Conservation (phyloP, 2,113 vertebrate genomes). For the Corapipo altera region DNA sequence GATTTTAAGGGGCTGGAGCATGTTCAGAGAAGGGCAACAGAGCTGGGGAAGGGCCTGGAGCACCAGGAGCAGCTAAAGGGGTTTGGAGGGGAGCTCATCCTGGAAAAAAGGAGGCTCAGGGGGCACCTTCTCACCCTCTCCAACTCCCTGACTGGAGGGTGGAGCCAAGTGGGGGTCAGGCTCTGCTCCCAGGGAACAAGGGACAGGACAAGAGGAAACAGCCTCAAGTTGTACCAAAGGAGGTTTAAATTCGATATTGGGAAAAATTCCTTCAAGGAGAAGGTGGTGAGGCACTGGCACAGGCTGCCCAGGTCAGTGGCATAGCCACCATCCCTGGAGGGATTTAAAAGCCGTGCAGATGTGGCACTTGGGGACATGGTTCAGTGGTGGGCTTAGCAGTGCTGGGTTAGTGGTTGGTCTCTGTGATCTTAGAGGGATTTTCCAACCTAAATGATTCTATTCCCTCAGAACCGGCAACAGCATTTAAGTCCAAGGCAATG, state of each 20-base stretch:
- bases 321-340: neutral
- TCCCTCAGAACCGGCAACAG: neutral
- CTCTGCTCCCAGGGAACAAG: neutral
- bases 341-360: neutral
- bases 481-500: neutral
- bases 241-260: neutral
- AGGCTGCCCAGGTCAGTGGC: neutral
- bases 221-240: too few species aligned
- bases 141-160: neutral
- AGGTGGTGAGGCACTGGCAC: too few species aligned
- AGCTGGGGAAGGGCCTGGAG: neutral
- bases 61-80: rapidly evolving
- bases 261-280: neutral
- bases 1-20: rapidly evolving
- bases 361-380: neutral
- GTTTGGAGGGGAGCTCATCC: neutral
- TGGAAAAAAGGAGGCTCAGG: neutral
- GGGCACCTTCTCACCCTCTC: neutral
- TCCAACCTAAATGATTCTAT: neutral
- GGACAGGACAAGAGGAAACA: rapidly evolving
- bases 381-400: neutral
- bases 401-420: neutral
- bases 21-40: rapidly evolving
- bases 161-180: rapidly evolving
- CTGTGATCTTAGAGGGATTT: neutral